Conservation (phyloP, 92 coral and sea anemone genomes). For the Umimayanthus kanabou region DNA sequence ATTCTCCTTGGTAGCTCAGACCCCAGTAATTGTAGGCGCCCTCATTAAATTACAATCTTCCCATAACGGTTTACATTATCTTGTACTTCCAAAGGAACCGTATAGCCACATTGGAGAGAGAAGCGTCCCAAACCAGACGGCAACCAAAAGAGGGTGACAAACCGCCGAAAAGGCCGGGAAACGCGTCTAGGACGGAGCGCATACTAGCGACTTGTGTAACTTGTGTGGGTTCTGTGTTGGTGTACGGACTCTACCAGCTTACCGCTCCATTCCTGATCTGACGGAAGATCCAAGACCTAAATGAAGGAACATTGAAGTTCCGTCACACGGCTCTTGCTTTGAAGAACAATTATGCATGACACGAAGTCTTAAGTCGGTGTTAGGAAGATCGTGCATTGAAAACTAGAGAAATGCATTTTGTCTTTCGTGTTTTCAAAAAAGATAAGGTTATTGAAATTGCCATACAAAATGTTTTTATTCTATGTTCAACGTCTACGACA, state of each 20-base stretch:
- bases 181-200: not conserved
- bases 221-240: constrained; percentile 26
- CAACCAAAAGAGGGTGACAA: too few species aligned
- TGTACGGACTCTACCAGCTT: constrained; percentile 28
- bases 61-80: not conserved
- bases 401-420: too few species aligned
- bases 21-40: not conserved
- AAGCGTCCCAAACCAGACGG: not conserved
- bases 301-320: too few species aligned
- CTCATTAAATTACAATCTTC: not conserved
- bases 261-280: constrained; percentile 7
- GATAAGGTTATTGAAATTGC: too few species aligned
- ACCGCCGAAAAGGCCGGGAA: not conserved
- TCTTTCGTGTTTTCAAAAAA: too few species aligned
- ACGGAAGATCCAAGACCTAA: not conserved
- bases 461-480: too few species aligned
- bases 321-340: too few species aligned
- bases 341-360: too few species aligned
- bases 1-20: too few species aligned
- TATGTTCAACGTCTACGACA: too few species aligned
- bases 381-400: too few species aligned
- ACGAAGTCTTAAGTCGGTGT: too few species aligned
- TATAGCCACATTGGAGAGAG: not conserved
- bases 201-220: constrained; percentile 20
- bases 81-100: not conserved